Percentiles rank a stretch among this genome's conserved stretches.
Conservation (phyloP, 2,113 vertebrate genomes). For the Nyctibius bracteatus region DNA sequence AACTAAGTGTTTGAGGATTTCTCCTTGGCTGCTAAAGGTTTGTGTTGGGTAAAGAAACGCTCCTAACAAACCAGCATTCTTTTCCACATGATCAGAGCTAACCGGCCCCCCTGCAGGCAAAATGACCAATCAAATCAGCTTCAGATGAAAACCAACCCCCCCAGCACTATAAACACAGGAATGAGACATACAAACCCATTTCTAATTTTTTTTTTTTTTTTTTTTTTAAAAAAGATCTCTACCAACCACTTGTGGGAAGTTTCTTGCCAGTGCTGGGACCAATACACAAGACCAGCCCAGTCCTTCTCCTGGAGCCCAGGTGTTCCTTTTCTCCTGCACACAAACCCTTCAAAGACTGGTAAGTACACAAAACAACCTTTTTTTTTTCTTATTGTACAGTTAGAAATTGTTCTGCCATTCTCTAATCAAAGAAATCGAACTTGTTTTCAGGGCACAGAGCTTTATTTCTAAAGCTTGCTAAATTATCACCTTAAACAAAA, state of each 20-base stretch:
- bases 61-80: conserved; percentile 81
- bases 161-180: conserved; percentile 76
- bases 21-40: conserved; percentile 66
- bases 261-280: conserved; percentile 15
- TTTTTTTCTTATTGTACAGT: not conserved
- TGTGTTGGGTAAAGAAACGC: conserved; percentile 74
- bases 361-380: conserved; percentile 59
- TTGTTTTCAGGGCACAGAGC: not conserved
- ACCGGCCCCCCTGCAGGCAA: conserved; percentile 91
- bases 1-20: conserved; percentile 70
- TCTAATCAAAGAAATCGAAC: not conserved
- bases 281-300: not conserved
- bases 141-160: conserved; percentile 73
- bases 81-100: conserved; percentile 87
- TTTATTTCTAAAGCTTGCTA: not conserved
- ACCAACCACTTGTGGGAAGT: conserved; percentile 43
- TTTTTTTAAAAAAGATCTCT: conserved; percentile 38
- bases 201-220: not conserved
- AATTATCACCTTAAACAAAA: not conserved
- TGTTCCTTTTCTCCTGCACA: not conserved
- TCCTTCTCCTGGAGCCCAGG: not conserved
- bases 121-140: conserved; percentile 92
- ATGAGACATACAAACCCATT: conserved; percentile 74
- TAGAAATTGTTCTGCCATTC: not conserved
- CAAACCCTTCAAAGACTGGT: conserved; percentile 47